Percentiles rank a stretch among this genome's conserved stretches.
These are phyloP conservation scores for Thymelicus acteon DNA, from an alignment of 2,888 invertebrate species.

Conservation along the genomic window DNA sequence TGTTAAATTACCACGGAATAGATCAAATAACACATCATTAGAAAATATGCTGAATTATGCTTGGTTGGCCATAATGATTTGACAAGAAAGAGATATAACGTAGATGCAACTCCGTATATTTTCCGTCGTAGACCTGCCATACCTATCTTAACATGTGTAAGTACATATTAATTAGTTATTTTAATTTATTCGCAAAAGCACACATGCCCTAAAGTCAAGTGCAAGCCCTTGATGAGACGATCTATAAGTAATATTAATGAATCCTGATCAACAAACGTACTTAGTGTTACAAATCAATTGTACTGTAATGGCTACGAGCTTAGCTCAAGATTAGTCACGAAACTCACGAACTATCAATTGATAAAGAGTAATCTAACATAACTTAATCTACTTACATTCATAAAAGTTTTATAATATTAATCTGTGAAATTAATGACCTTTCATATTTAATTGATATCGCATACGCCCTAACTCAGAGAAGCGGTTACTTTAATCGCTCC, in stretches of 20 bases:
- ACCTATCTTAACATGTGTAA: background rate
- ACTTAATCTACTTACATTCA: background rate
- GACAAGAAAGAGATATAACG: too few species aligned
- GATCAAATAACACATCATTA: too few species aligned
- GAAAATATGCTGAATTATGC: too few species aligned
- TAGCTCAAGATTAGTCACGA: slow-evolving; percentile 22
- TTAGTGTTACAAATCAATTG: slow-evolving; percentile 49
- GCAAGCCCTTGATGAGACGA: slow-evolving; percentile 37
- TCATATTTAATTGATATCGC: background rate
- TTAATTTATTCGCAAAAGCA: slow-evolving; percentile 39
- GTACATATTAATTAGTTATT: slow-evolving; percentile 30
- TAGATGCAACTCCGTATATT: background rate
- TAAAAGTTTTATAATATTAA: background rate
- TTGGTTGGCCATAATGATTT: too few species aligned
- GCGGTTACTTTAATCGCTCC: too few species aligned
- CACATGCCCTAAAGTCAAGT: slow-evolving; percentile 29
- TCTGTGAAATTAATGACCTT: background rate
- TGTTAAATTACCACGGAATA: too few species aligned
- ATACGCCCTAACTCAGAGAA: too few species aligned
- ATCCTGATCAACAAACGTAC: slow-evolving; percentile 48
- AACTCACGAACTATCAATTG: slow-evolving; percentile 28
- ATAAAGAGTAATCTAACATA: slow-evolving; percentile 5
- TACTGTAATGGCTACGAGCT: slow-evolving; percentile 46
- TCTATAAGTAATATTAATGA: slow-evolving; percentile 41
- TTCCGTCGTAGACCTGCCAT: background rate